Evolutionary conservation across 2,113 vertebrate species (phyloP).

Genomic region (Gallinago undulata): DNA sequence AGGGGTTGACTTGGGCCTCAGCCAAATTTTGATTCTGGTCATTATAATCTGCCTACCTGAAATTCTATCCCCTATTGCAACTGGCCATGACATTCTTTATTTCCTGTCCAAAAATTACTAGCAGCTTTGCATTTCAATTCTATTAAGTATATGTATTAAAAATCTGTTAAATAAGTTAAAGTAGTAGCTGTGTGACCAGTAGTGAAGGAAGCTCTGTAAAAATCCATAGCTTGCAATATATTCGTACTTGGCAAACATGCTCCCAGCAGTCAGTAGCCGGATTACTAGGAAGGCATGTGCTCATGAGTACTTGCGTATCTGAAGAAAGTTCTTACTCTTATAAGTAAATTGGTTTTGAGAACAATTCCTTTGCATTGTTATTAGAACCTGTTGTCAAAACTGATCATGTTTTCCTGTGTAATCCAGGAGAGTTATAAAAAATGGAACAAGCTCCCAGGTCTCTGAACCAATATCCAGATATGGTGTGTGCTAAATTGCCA

Average conservation of each 20-base stretch:
- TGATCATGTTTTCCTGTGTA: slow-evolving; percentile 24
- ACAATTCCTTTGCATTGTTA: not conserved
- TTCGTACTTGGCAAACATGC: not conserved
- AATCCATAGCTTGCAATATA: not conserved
- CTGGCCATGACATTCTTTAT: not conserved
- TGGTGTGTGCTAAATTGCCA: not conserved
- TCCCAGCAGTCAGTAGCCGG: not conserved
- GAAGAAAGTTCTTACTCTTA: not conserved
- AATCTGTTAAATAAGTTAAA: not conserved
- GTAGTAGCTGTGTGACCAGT: not conserved
- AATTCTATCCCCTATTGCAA: not conserved
- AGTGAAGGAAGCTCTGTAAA: not conserved
- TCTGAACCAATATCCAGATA: slow-evolving; percentile 35
- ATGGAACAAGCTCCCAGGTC: not conserved
- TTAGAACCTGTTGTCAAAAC: slow-evolving; percentile 31
- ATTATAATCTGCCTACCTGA: not conserved
- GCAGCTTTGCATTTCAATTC: not conserved
- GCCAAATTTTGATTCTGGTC: not conserved
- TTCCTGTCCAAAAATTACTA: not conserved
- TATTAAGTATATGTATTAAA: not conserved
- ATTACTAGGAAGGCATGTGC: not conserved
- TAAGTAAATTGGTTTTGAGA: not conserved
- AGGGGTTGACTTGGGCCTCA: not conserved
- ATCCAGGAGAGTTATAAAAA: not conserved
- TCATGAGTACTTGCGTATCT: not conserved